These are phyloP conservation scores for honey bee (Apis mellifera) DNA, from an alignment of 1,140 invertebrate genomes.

Conservation along the genomic window Amel_HAv3.1 CM009943.2:9303001-9303500, in stretches of 20 bases:
- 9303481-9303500: slow-evolving; percentile 64
- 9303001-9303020: too few species aligned
- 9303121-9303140: too few species aligned
- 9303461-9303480: slow-evolving; percentile 46
- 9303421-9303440: slow-evolving; percentile 34
- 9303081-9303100: too few species aligned
- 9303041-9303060: too few species aligned
- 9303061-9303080: too few species aligned
- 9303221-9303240: background rate
- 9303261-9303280: background rate
- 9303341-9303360: slow-evolving; percentile 46
- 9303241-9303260: background rate
- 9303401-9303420: slow-evolving; percentile 54
- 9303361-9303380: slow-evolving; percentile 50
- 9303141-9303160: too few species aligned
- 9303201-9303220: background rate
- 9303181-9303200: background rate
- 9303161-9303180: background rate
- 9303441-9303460: slow-evolving; percentile 56
- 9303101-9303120: too few species aligned
- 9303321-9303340: slow-evolving; percentile 21
- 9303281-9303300: background rate
- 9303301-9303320: background rate
- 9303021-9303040: too few species aligned
- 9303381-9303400: slow-evolving; percentile 55